Percentiles rank a stretch among this genome's conserved stretches.
These are phyloP conservation scores for Lampris megalopsis DNA, from an alignment of 2,113 vertebrate species.

Conservation along the genomic window DNA sequence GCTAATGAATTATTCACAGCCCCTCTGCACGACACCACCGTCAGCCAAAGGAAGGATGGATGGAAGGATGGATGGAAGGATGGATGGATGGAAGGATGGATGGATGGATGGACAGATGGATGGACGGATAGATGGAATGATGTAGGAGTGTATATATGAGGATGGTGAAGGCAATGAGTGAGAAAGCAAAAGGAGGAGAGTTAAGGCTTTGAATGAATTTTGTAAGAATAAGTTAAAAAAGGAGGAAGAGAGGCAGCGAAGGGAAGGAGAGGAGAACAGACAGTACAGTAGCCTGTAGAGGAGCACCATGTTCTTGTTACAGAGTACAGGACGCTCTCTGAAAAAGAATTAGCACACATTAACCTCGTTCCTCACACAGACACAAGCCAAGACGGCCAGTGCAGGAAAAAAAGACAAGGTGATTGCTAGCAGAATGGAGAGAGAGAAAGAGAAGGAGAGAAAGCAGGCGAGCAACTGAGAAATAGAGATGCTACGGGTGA, in stretches of 20 bases:
- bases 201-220: constrained; percentile 12
- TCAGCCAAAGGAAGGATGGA: constrained; percentile 32
- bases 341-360: constrained; percentile 59
- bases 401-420: constrained; percentile 24
- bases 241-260: not conserved
- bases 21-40: constrained; percentile 68
- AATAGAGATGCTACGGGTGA: constrained; percentile 37
- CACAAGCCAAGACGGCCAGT: constrained; percentile 4
- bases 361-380: constrained; percentile 25
- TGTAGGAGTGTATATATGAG: too few relatives aligned
- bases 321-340: constrained; percentile 66
- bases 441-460: constrained; percentile 11
- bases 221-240: not conserved
- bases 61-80: constrained; percentile 29
- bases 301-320: constrained; percentile 53
- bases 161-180: too few relatives aligned
- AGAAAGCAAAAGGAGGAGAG: constrained; percentile 10
- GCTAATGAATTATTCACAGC: constrained; percentile 75
- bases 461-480: not conserved
- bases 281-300: constrained; percentile 36
- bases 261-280: constrained; percentile 11
- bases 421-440: constrained; percentile 19
- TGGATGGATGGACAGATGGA: not conserved
- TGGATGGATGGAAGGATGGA: constrained; percentile 17
- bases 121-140: too few relatives aligned